Percentiles rank a stretch among this genome's conserved stretches.
These are phyloP conservation scores for Oncorhynchus nerka DNA, from an alignment of 2,113 vertebrate genomes.

Conservation along the genomic window DNA sequence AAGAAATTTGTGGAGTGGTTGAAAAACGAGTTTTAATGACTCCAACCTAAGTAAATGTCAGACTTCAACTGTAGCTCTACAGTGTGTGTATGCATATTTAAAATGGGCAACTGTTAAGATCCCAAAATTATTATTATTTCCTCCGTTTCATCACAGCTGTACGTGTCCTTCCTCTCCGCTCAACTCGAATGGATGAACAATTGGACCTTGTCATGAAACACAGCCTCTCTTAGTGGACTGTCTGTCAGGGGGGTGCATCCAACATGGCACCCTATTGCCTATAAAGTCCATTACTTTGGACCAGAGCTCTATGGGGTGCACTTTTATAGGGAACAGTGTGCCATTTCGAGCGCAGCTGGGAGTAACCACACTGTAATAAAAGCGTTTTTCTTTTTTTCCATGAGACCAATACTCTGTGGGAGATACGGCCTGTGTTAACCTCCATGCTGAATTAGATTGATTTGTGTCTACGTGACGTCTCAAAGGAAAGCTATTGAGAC, in stretches of 20 bases:
- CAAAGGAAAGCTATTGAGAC: not conserved
- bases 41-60: no score
- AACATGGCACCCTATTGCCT: no score
- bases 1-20: no score
- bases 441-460: not conserved
- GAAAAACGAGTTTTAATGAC: no score
- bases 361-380: no score
- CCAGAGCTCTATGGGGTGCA: not conserved
- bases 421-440: not conserved
- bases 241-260: no score
- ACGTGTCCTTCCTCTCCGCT: not conserved
- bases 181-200: not conserved
- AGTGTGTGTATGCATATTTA: slow-evolving; percentile 13
- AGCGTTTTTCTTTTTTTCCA: not conserved
- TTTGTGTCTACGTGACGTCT: not conserved
- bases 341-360: no score
- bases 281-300: no score
- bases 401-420: not conserved
- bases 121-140: slow-evolving; percentile 11
- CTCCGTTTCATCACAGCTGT: slow-evolving; percentile 1
- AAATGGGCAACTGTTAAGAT: slow-evolving; percentile 1
- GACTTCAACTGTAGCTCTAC: not conserved
- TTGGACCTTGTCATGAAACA: slow-evolving; percentile 2
- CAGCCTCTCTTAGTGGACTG: no score
- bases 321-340: no score